Evolutionary conservation across 2,113 vertebrate genomes (phyloP).

Genomic region (Nannospalax galili): DNA sequence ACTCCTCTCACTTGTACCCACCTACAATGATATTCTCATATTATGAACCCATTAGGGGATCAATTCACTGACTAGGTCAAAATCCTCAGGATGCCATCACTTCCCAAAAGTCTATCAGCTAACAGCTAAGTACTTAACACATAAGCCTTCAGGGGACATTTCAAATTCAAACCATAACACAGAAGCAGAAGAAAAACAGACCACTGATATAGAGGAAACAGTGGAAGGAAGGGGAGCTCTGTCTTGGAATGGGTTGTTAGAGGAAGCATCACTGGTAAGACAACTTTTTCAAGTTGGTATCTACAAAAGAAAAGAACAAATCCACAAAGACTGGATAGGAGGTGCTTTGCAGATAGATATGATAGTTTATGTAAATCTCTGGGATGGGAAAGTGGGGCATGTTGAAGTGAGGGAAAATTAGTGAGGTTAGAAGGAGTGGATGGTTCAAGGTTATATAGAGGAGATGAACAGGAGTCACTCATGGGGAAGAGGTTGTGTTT

Average conservation of each 20-base stretch:
- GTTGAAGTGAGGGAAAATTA: neutral
- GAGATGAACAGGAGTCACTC: neutral
- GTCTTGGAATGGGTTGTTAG: neutral
- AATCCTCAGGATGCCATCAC: neutral
- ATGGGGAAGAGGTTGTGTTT: neutral
- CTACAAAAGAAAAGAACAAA: neutral
- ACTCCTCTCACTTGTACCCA: neutral
- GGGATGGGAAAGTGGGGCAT: neutral
- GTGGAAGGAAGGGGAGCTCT: neutral
- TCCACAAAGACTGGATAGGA: neutral
- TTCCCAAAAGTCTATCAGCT: neutral
- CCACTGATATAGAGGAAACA: neutral
- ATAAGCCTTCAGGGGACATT: neutral
- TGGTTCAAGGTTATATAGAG: neutral
- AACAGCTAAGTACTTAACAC: no score
- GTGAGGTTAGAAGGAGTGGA: neutral
- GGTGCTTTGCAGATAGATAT: neutral
- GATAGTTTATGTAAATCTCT: neutral
- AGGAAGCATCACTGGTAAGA: neutral
- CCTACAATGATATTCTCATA: neutral
- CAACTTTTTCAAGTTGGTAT: neutral
- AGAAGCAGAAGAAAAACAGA: neutral
- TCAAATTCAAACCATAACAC: neutral
- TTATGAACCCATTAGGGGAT: neutral
- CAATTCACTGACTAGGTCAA: neutral